Conservation (phyloP, 2,797 vertebrate genomes). For the Gymnopithys bicolor region DNA sequence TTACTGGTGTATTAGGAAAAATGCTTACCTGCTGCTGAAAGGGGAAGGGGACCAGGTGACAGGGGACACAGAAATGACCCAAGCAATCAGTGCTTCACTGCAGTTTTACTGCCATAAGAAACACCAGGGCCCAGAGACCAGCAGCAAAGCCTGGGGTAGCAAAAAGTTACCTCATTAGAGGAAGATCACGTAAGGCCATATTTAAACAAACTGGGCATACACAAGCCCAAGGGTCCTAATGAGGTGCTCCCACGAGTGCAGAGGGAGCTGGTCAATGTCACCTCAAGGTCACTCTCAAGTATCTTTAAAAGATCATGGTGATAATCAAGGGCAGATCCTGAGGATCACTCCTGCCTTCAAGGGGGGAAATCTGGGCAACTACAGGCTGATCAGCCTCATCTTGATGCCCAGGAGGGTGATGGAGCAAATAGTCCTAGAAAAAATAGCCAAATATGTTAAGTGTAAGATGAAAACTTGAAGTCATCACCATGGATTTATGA, state of each 20-base stretch:
- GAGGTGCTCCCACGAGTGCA: background rate
- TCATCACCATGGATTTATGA: background rate
- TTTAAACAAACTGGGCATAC: background rate
- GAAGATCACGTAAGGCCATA: background rate
- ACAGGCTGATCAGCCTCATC: background rate
- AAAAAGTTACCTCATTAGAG: background rate
- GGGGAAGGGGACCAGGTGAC: background rate
- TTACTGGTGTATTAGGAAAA: background rate
- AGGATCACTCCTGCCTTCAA: background rate
- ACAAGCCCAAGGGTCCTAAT: background rate
- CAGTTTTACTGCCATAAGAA: background rate
- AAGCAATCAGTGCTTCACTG: background rate
- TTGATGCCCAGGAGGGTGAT: background rate
- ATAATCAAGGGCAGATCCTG: background rate
- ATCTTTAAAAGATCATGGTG: background rate
- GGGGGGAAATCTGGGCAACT: background rate
- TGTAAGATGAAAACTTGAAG: background rate
- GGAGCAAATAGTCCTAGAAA: background rate
- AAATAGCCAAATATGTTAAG: background rate
- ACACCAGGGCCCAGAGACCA: background rate
- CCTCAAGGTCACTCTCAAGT: background rate
- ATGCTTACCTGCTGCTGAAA: background rate
- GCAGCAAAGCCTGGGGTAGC: background rate
- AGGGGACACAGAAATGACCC: background rate
- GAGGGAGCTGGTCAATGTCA: background rate